Conservation (phyloP, 92 coral and sea anemone genomes). For the Umimayanthus kanabou region DNA sequence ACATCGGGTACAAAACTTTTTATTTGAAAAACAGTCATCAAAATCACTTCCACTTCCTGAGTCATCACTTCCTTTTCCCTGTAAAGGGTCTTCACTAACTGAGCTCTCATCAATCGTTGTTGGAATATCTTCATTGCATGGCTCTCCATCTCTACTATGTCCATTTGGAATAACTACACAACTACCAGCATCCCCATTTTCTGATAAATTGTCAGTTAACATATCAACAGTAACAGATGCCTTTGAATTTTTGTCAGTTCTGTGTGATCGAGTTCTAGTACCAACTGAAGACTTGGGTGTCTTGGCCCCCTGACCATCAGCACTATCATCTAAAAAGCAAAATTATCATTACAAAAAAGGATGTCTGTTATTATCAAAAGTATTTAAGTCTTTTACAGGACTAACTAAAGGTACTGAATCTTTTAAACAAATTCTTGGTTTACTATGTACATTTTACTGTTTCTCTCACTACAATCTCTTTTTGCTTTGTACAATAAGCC, state of each 20-base stretch:
- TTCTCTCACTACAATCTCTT: too few relatives aligned
- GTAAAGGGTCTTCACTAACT: not conserved
- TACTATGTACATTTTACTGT: too few relatives aligned
- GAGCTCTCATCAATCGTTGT: conserved; percentile 1
- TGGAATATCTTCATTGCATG: conserved; percentile 6
- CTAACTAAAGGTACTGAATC: too few relatives aligned
- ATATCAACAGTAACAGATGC: not conserved
- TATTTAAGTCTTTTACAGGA: too few relatives aligned
- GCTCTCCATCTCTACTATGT: not conserved
- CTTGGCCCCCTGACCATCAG: not conserved
- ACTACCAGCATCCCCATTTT: not conserved
- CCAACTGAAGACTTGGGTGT: not conserved
- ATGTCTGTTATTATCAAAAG: too few relatives aligned
- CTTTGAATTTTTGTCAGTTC: not conserved
- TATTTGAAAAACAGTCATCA: not conserved
- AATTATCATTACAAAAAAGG: not conserved
- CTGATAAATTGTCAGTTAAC: not conserved
- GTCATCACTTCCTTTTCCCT: not conserved
- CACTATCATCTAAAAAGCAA: not conserved
- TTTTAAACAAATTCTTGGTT: too few relatives aligned
- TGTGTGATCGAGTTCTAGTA: conserved; percentile 20
- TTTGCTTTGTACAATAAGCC: too few relatives aligned
- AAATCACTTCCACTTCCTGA: conserved; percentile 21
- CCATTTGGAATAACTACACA: conserved; percentile 13
- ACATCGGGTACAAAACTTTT: not conserved